Evolutionary conservation across 2,888 invertebrate genomes (phyloP), one percentile per base, ranked within the genome.

Genomic region (Sisyra nigra): DNA sequence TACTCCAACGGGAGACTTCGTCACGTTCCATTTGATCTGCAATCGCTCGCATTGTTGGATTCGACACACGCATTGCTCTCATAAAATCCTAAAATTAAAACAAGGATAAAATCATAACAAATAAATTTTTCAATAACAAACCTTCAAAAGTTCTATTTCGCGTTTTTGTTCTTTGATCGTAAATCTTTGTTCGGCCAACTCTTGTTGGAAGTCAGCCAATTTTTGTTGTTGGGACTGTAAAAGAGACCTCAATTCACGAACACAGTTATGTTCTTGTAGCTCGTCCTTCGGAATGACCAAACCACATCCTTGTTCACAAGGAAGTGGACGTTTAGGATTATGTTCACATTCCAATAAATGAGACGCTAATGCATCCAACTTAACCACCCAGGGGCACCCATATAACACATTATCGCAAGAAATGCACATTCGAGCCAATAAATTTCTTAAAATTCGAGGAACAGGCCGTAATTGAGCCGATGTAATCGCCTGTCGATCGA

Each of bases 211-310:
- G 53, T 89, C 87, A 2, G 76, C 75, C 45, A 93, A 69, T 60
- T 89, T 88, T 53, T 83, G 80, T 52, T 91, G 85, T 57, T 92
- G 91, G 10, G 81, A 79, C 46, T 84, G 79, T 48, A 93, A 84
- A 37, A 92, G 66, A 6, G 79, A 74, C 31, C 93, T 72, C 19
- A 96, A 64, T 60, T 93, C 93, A 46, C 84, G 72, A 13, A 93
- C 84, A 61, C 94, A 96, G 60, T 94, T 93, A 62, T 96, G 94
- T 53, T 89, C 88, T 58, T 86, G 82, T 1, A 93, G 62, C 63
- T 93, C 92, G 65, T 94, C 93, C 66, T 93, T 94, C 8, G 94
- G 93, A 55, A 94, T 86, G 43, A 92, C 81, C 39, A 93, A 73
- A 15, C 92, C 93, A 57, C 94, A 96, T 14, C 94, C 94, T 50